Percentiles rank a stretch among this genome's conserved stretches.
phyloP scores from a whole-genome alignment of 2,797 vertebrate species.

The Serranus cabrilla region DNA sequence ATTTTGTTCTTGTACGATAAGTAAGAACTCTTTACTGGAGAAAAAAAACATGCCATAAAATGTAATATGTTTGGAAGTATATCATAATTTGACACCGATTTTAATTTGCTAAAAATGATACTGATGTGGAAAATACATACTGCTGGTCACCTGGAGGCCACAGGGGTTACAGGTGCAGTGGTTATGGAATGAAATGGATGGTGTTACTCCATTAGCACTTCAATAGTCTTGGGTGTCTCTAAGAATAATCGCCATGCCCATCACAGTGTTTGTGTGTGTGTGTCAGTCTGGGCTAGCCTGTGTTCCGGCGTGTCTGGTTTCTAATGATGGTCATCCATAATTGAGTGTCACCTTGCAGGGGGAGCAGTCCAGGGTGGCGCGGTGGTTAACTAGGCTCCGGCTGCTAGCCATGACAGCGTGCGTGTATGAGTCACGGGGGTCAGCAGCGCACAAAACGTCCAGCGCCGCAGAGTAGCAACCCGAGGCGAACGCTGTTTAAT shows the following conservation, averaged over 20 bases:
- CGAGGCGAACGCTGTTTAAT: conserved; percentile 77
- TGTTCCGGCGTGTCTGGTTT: conserved; percentile 83
- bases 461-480: conserved; percentile 66
- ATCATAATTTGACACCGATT: conserved; percentile 12
- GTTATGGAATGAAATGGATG: conserved; percentile 68
- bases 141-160: conserved; percentile 47
- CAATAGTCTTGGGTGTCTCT: conserved; percentile 80
- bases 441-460: conserved; percentile 81
- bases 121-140: conserved; percentile 18
- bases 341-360: conserved; percentile 79
- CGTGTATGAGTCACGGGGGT: conserved; percentile 67
- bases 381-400: conserved; percentile 61
- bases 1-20: neutral
- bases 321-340: conserved; percentile 85
- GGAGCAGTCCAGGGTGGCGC: conserved; percentile 69
- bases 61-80: neutral
- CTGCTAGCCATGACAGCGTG: conserved; percentile 28
- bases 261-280: conserved; percentile 53
- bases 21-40: neutral
- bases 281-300: conserved; percentile 59
- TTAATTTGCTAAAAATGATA: neutral
- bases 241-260: conserved; percentile 66
- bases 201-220: conserved; percentile 73
- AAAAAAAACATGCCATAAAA: neutral
- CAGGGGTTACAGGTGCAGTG: conserved; percentile 45